phyloP scores from a whole-genome alignment of 1,140 invertebrate genomes.

The Cyclargus thomasi region DNA sequence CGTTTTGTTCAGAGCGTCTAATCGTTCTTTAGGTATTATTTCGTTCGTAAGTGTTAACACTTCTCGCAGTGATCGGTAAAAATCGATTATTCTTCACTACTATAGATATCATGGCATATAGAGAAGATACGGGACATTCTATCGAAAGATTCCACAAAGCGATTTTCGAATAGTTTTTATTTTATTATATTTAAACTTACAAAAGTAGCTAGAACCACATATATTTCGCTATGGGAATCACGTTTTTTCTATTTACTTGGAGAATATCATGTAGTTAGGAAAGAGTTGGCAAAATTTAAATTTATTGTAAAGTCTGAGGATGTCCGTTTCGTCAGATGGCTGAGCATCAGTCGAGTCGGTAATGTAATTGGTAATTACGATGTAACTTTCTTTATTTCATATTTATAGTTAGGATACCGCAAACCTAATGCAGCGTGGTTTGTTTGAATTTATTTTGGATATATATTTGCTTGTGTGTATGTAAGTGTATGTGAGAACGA shows the following conservation, averaged over 20 bases:
- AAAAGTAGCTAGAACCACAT: conserved; percentile 43
- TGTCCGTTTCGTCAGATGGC: conserved; percentile 44
- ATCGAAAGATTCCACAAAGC: conserved; percentile 23
- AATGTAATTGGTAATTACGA: conserved; percentile 60
- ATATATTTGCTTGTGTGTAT: conserved; percentile 46
- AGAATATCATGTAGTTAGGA: conserved; percentile 61
- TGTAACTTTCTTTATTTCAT: conserved; percentile 64
- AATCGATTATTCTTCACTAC: neutral
- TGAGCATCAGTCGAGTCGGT: conserved; percentile 55
- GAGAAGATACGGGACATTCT: conserved; percentile 7
- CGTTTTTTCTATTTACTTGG: conserved; percentile 55
- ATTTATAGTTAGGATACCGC: conserved; percentile 63
- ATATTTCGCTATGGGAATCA: conserved; percentile 56
- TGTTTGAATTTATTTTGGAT: conserved; percentile 45
- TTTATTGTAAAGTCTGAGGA: conserved; percentile 56
- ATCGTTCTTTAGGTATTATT: conserved; percentile 16
- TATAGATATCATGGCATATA: conserved; percentile 3
- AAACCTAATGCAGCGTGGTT: conserved; percentile 42
- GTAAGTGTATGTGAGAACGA: conserved; percentile 32
- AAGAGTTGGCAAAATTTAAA: conserved; percentile 55
- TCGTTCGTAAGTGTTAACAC: conserved; percentile 9
- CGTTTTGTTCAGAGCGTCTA: conserved; percentile 21
- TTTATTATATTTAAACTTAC: conserved; percentile 28
- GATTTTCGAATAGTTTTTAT: conserved; percentile 30
- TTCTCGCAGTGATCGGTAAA: neutral